phyloP scores from a whole-genome alignment of 2,888 invertebrate genomes.

The Xanthostigma xanthostigma region DNA sequence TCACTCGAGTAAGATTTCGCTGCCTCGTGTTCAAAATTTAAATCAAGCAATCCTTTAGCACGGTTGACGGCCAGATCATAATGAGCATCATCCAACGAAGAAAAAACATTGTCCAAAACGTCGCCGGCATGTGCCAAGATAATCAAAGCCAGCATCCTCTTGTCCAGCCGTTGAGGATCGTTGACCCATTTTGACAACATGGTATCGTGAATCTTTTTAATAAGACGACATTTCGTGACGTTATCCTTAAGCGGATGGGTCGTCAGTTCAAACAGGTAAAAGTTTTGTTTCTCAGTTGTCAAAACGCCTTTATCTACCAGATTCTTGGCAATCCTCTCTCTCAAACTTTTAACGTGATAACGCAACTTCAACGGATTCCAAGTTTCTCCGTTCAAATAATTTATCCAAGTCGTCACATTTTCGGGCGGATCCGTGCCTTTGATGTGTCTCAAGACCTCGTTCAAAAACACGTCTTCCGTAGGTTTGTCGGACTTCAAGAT shows the following conservation, averaged over 20 bases:
- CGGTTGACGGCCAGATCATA: constrained; percentile 91
- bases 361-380: constrained; percentile 95
- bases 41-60: constrained; percentile 70
- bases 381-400: constrained; percentile 92
- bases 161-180: constrained; percentile 87
- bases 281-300: constrained; percentile 94
- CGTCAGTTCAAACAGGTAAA: constrained; percentile 94
- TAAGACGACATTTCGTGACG: constrained; percentile 76
- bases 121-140: constrained; percentile 89
- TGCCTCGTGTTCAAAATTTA: constrained; percentile 54
- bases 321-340: constrained; percentile 91
- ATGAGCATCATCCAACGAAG: constrained; percentile 82
- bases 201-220: constrained; percentile 91
- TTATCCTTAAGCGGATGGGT: constrained; percentile 91
- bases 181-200: constrained; percentile 85
- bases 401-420: constrained; percentile 91
- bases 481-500: constrained; percentile 66
- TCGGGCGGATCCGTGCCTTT: constrained; percentile 90
- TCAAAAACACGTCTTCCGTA: constrained; percentile 84
- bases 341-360: constrained; percentile 89
- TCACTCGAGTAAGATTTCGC: constrained; percentile 44
- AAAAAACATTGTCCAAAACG: constrained; percentile 93
- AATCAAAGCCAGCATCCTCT: constrained; percentile 71
- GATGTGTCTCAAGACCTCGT: constrained; percentile 82
- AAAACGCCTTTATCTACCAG: constrained; percentile 92